Evolutionary conservation across 2,113 vertebrate genomes (phyloP), one percentile per base, ranked within the genome.

Genomic region (Solea solea): DNA sequence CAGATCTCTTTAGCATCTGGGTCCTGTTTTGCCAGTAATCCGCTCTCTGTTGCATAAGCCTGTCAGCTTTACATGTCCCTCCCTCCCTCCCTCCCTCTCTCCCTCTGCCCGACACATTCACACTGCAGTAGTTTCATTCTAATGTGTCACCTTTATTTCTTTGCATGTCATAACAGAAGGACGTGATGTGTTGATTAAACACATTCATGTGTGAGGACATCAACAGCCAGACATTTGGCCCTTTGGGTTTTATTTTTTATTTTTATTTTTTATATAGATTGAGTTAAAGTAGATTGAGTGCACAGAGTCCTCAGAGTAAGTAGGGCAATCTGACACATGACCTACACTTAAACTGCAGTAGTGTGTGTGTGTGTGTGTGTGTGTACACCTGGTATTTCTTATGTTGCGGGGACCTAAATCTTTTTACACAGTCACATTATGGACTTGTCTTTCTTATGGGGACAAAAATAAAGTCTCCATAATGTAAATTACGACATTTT

Each of bases 11-110:
- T 50, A 76, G 78, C 83, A 86, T 85, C 86, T 87, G 89, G 81
- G 83, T 81, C 81, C 82, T 84, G 85, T 88, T 91, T 89, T 81
- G 86, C 75, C 85, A 64, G 68, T 90, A 91, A 91, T 90, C 87
- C 88, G 83, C 57, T 82, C 64, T 50, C 65, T 77, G 86, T 90
- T 90, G 81, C 84, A 34, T 88, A 86, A 93, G 78, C 73, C 59
- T 53, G 54, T 75, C 39, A 72, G 70, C 69, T 78, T 66, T 63
- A 79, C 82, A 69, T 54, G 79, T 48, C 45, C 80, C 21, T 21
- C 21, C 21, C 21, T 21, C 21, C 21, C 21, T 21, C 21, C 21
- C 21, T 21, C 66, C 46, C 65, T 57, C 78, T 34, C 48, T 56
- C n/a, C 41, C 69, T 55, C 65, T 55, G 25, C 54, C 39, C 10